Conservation (phyloP, 2,888 invertebrate species). For the Trissonchulus sp. region DNA sequence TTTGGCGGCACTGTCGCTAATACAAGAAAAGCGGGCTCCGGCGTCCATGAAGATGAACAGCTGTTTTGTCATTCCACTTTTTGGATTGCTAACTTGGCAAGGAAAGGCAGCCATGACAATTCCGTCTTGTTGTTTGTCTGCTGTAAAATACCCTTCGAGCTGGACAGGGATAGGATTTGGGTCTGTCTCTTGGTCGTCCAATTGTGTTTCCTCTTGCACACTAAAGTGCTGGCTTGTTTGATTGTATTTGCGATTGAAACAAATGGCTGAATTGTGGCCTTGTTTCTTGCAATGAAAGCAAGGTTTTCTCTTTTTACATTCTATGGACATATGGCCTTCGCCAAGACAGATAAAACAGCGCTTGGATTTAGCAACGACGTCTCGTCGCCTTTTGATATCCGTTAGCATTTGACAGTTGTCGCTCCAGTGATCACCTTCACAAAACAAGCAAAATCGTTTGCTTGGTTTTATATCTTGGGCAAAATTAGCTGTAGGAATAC, state of each 20-base stretch:
- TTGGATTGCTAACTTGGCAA: background rate
- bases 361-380: too few relatives aligned
- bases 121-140: background rate
- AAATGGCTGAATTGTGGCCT: too few relatives aligned
- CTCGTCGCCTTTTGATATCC: slow-evolving; percentile 2
- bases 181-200: too few relatives aligned
- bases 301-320: too few relatives aligned
- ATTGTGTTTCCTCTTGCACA: too few relatives aligned
- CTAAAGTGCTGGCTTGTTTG: too few relatives aligned
- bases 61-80: background rate
- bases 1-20: background rate
- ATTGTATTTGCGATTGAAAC: too few relatives aligned
- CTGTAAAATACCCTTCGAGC: too few relatives aligned
- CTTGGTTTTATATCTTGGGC: background rate
- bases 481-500: background rate
- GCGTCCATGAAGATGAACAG: background rate
- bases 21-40: slow-evolving; percentile 5
- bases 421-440: background rate
- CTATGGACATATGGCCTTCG: background rate
- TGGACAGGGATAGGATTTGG: too few relatives aligned
- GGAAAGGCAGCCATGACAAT: slow-evolving; percentile 7
- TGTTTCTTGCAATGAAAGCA: too few relatives aligned
- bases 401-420: background rate
- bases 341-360: slow-evolving; percentile 5
- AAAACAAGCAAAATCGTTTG: background rate